phyloP scores from a whole-genome alignment of 2,797 vertebrate genomes.

The Valencia hispanica region DNA sequence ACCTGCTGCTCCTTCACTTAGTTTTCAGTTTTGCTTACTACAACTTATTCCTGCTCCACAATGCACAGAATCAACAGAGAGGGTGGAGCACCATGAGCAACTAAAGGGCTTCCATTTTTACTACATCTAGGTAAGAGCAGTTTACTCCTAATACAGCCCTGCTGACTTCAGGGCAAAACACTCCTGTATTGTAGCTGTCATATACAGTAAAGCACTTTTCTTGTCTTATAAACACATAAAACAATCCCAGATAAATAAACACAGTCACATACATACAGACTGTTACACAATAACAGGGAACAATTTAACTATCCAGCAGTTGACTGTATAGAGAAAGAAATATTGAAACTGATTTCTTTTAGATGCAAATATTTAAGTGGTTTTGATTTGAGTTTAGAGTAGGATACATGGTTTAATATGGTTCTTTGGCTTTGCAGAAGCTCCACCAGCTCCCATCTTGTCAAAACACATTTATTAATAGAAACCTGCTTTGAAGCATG shows the following conservation, averaged over 20 bases:
- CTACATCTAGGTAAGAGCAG: constrained; percentile 5
- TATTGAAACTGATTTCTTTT: background rate
- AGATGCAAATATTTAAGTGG: background rate
- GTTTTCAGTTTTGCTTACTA: constrained; percentile 64
- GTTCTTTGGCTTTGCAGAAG: too few relatives aligned
- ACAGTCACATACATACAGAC: background rate
- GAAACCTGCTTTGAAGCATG: background rate
- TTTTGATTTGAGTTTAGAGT: background rate
- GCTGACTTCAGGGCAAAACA: constrained; percentile 44
- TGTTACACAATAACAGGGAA: background rate
- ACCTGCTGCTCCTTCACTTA: constrained; percentile 78
- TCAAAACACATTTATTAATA: background rate
- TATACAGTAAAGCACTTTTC: constrained; percentile 16
- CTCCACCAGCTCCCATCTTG: background rate
- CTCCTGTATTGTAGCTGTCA: constrained; percentile 11
- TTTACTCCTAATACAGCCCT: constrained; percentile 29
- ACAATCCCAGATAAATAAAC: background rate
- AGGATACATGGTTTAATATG: background rate
- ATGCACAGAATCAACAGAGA: constrained; percentile 46
- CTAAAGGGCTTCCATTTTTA: constrained; percentile 41
- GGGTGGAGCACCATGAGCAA: constrained; percentile 39
- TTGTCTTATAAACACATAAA: background rate
- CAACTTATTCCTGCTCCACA: constrained; percentile 58
- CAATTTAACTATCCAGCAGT: background rate
- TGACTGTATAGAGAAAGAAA: background rate